Base-by-base conservation (phyloP, 1,140 invertebrate species). In the Drosophila tristis region DNA sequence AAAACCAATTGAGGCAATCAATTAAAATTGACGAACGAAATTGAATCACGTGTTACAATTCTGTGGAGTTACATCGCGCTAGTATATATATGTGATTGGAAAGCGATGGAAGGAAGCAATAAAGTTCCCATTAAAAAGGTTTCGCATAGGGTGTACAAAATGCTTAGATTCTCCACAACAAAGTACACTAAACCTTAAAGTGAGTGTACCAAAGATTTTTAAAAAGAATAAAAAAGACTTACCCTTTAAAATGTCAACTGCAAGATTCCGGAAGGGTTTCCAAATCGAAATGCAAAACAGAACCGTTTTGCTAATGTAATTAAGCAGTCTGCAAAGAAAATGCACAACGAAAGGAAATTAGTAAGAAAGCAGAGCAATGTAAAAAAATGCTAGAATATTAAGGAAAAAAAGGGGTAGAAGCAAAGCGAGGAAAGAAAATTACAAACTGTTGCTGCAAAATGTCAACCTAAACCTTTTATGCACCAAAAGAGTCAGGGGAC, bases 1-100 rank as follows among this genome's bases (percentile, higher is more conserved):
- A 59, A 80, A 86, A 64, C 57, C 82, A 58, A 87, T 81, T 82
- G 74, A 87, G 63, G 78, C 82, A 86, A 86, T 86, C 82, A 89
- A 87, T 87, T 87, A 87, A 87, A 87, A 89, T 87, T 72, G 84
- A 89, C 73, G 48, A 81, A 66, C 58, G 79, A 89, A 87, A 89
- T 87, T 89, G 82, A 86, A 86, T 87, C 82, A 86, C 84, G 82
- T 86, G 82, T 87, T 82, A 86, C 74, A 82, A 81, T 87, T 67
- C 66, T 60, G 47, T 48, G 47, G 50, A 61, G 61, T 67, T 74
- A 81, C 81, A 80, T 39, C 8, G 51, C 45, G 35, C 44, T 31
- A 60, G 62, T 76, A 25, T 20, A 20, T 20, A 20, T 20, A 72
- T 44, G 59, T 61, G 47, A 64, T 58, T 53, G 48, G 26, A 53